phyloP scores from a whole-genome alignment of 2,113 vertebrate species.

The Neoarius graeffei region DNA sequence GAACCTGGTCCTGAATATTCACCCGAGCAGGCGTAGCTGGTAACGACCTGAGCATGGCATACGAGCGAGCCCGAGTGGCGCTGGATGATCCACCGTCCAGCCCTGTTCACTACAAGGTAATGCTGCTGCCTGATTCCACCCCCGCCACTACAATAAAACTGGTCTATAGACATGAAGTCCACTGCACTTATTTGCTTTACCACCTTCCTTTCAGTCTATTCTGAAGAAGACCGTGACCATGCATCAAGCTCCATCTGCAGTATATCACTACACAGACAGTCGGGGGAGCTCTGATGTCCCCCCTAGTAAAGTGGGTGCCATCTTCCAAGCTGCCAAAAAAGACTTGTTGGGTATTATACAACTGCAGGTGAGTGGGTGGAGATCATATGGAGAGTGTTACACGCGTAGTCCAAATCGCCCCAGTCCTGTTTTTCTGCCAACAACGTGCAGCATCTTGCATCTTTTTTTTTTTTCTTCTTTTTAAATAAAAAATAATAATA shows the following conservation, averaged over 20 bases:
- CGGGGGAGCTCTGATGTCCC: conserved; percentile 67
- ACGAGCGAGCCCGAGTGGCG: conserved; percentile 76
- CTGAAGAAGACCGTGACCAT: conserved; percentile 84
- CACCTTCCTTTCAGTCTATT: conserved; percentile 69
- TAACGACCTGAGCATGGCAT: conserved; percentile 80
- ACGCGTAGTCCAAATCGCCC: neutral
- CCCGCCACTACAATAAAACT: neutral
- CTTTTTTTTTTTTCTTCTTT: neutral
- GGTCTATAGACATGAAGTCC: neutral
- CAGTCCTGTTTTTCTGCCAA: neutral
- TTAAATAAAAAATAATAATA: neutral
- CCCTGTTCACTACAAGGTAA: conserved; percentile 76
- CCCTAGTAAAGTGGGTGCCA: conserved; percentile 72
- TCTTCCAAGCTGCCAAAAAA: conserved; percentile 87
- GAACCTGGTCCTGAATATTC: conserved; percentile 3
- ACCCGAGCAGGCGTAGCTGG: conserved; percentile 52
- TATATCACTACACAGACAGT: conserved; percentile 77
- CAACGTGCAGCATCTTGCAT: neutral
- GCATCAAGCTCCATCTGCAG: conserved; percentile 78
- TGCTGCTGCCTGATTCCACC: neutral
- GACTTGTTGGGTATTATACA: conserved; percentile 87
- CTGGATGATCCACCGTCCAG: conserved; percentile 71
- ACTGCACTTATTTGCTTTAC: neutral
- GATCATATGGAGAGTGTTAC: neutral
- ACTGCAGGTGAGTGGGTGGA: conserved; percentile 77